phyloP scores from a whole-genome alignment of 2,797 vertebrate genomes.

The Limnodromus scolopaceus region DNA sequence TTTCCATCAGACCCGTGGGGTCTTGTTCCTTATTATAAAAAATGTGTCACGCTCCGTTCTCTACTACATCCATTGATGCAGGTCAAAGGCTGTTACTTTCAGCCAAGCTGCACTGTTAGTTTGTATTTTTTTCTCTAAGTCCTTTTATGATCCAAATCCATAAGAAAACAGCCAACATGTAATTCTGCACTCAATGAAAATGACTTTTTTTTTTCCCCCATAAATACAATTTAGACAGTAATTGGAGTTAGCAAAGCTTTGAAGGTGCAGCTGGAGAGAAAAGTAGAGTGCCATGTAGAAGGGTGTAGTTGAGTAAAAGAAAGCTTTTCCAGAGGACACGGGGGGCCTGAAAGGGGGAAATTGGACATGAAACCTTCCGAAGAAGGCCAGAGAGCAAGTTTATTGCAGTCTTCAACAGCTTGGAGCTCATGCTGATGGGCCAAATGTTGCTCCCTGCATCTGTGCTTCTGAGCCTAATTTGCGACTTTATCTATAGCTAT shows the following conservation, averaged over 20 bases:
- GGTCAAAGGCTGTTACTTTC: neutral
- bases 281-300: neutral
- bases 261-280: constrained; percentile 47
- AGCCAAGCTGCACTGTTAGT: neutral
- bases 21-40: neutral
- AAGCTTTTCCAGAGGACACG: constrained; percentile 15
- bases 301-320: constrained; percentile 19
- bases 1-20: neutral
- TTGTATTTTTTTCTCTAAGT: neutral
- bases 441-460: neutral
- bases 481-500: neutral
- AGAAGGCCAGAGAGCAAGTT: neutral
- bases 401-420: neutral
- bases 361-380: neutral
- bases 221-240: constrained; percentile 40
- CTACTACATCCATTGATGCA: neutral
- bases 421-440: neutral
- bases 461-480: neutral
- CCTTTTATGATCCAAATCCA: constrained; percentile 19
- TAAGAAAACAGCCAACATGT: constrained; percentile 37
- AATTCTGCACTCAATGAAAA: constrained; percentile 39
- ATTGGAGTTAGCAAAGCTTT: constrained; percentile 31
- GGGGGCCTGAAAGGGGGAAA: constrained; percentile 20
- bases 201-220: neutral
- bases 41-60: neutral